These are phyloP conservation scores for Crenuchus spilurus DNA, from an alignment of 2,797 vertebrate species.

Conservation along the genomic window DNA sequence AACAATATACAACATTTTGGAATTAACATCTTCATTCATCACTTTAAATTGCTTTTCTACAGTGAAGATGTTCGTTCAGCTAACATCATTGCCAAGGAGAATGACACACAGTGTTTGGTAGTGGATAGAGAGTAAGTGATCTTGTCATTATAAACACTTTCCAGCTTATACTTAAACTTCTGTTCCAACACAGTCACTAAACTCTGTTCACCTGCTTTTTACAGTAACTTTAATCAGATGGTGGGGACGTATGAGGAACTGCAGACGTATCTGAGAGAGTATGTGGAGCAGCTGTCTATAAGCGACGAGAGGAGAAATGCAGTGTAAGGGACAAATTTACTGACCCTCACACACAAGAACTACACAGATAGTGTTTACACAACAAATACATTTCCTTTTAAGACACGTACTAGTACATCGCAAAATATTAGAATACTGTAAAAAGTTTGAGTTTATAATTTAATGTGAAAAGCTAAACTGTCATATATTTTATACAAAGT, in stretches of 20 bases:
- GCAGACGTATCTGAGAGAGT: constrained; percentile 76
- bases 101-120: constrained; percentile 81
- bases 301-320: constrained; percentile 77
- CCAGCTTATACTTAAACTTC: background rate
- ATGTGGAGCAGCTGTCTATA: constrained; percentile 77
- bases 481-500: too few relatives aligned
- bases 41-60: constrained; percentile 51
- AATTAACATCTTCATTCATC: too few relatives aligned
- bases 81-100: constrained; percentile 79
- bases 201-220: background rate
- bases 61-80: constrained; percentile 84
- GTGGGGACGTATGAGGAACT: constrained; percentile 83
- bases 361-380: background rate
- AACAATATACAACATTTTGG: too few relatives aligned
- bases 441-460: too few relatives aligned
- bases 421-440: too few relatives aligned
- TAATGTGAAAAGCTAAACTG: too few relatives aligned
- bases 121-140: constrained; percentile 83
- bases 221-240: constrained; percentile 82
- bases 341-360: background rate
- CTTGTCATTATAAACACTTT: background rate
- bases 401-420: too few relatives aligned
- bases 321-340: constrained; percentile 61
- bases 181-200: background rate
- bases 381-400: background rate